These are phyloP conservation scores for Phenganax subtilis DNA, from an alignment of 92 coral and sea anemone genomes.

Conservation along the genomic window DNA sequence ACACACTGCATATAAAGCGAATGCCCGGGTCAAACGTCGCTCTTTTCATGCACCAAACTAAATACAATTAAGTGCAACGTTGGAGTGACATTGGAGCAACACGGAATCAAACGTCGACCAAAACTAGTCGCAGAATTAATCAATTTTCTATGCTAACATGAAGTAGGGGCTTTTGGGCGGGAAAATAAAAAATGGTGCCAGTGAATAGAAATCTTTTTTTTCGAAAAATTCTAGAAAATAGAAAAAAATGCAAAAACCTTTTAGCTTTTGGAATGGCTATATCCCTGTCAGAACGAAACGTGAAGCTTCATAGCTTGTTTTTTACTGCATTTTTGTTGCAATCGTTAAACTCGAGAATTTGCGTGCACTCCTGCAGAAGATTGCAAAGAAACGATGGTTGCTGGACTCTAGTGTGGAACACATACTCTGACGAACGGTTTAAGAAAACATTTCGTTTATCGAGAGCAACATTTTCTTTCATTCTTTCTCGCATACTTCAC, in stretches of 20 bases:
- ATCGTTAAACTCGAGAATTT: background rate
- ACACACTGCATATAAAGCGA: background rate
- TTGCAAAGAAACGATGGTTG: conserved; percentile 7
- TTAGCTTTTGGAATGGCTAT: background rate
- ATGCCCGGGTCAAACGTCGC: too few species aligned
- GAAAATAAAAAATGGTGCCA: background rate
- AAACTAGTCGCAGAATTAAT: background rate
- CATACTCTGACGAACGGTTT: conserved; percentile 6
- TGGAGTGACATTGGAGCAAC: background rate
- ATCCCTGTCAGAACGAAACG: background rate
- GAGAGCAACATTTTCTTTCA: conserved; percentile 34
- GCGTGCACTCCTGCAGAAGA: conserved; percentile 4
- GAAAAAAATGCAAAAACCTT: background rate
- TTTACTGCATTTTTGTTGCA: background rate
- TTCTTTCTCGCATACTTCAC: conserved; percentile 40
- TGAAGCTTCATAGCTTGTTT: background rate
- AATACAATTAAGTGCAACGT: background rate
- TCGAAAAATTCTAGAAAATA: background rate
- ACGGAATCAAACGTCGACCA: background rate
- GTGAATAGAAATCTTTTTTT: background rate
- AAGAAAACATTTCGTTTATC: conserved; percentile 44
- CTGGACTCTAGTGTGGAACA: background rate
- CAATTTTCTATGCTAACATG: background rate
- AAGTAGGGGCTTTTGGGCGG: background rate
- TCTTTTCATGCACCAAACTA: too few species aligned